Base-by-base conservation (phyloP, 2,797 vertebrate genomes). In the Sebastes itinus region DNA sequence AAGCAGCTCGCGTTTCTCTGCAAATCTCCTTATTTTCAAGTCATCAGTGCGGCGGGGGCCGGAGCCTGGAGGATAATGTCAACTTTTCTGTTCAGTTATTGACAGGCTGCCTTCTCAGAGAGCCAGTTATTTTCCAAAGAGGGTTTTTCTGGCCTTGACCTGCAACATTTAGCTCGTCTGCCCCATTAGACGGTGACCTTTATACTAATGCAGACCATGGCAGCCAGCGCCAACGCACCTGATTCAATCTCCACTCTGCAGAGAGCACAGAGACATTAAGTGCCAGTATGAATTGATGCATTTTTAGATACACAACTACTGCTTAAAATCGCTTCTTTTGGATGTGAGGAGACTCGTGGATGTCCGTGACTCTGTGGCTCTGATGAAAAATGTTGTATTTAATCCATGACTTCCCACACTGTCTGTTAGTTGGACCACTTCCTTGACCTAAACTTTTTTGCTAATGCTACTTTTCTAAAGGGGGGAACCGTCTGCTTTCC, bases 131-230 rank as follows among this genome's bases (percentile, higher is more conserved):
- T 87, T 79, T 84, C 75, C 30, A 75, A 84, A 87, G 54, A 63
- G 38, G 64, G 4, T 89, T 92, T 89, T 92, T 90, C 79, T 78
- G 54, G 59, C 77, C 72, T 83, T 16, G 62, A 89, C 78, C 82
- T 70, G 81, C 88, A 86, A 88, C 91, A 89, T 88, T 88, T 71
- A 82, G 81, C 83, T 83, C 6, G 55, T 87, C 75, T 69, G 64
- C 33, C 68, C 86, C 70, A 92, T 89, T 91, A 90, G 72, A 87
- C 32, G 9, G 18, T 92, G 91, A 89, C 90, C 91, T 92, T 93
- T 90, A 88, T 49, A 61, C 82, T 81, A 86, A 91, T 73, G 59
- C 63, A 28, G 30, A 82, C 33, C 61, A 12, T 9, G 0, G 49
- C 70, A 83, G 71, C 70, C 66, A 28, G 63, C 16, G 9, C 61